Evolutionary conservation across 2,113 vertebrate species (phyloP).

Genomic region (Scomber japonicus): DNA sequence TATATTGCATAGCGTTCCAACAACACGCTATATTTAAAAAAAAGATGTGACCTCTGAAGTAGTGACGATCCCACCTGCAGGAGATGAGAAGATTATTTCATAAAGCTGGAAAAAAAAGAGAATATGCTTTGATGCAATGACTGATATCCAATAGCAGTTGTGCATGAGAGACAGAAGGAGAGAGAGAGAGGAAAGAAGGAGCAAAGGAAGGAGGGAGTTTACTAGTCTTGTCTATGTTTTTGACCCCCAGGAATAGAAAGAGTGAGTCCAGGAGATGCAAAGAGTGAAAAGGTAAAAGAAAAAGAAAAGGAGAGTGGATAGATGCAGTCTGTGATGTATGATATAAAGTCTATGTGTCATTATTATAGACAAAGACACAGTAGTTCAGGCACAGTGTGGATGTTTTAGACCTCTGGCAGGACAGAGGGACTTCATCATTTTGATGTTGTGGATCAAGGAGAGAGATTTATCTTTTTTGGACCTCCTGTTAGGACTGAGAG

Average conservation of each 20-base stretch:
- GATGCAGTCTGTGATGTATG: background rate
- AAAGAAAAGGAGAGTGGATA: background rate
- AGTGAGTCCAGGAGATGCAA: background rate
- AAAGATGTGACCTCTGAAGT: background rate
- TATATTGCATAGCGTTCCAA: too few species aligned
- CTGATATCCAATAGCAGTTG: background rate
- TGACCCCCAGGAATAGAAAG: background rate
- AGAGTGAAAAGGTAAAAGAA: background rate
- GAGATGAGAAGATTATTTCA: background rate
- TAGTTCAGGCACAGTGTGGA: slow-evolving; percentile 10
- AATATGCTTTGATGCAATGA: background rate
- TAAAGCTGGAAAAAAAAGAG: too few species aligned
- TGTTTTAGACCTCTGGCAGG: background rate
- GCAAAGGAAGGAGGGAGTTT: too few species aligned
- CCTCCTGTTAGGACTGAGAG: background rate
- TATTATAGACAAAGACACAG: background rate
- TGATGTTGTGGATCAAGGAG: slow-evolving; percentile 2
- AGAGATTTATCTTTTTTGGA: slow-evolving; percentile 6
- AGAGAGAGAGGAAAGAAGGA: background rate
- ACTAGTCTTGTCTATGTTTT: background rate
- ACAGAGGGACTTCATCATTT: slow-evolving; percentile 18
- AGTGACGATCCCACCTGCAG: background rate
- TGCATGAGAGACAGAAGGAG: background rate
- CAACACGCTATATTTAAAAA: too few species aligned
- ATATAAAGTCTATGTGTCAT: background rate